Conservation (phyloP, 2,888 invertebrate species). For the Melinaea marsaeus region DNA sequence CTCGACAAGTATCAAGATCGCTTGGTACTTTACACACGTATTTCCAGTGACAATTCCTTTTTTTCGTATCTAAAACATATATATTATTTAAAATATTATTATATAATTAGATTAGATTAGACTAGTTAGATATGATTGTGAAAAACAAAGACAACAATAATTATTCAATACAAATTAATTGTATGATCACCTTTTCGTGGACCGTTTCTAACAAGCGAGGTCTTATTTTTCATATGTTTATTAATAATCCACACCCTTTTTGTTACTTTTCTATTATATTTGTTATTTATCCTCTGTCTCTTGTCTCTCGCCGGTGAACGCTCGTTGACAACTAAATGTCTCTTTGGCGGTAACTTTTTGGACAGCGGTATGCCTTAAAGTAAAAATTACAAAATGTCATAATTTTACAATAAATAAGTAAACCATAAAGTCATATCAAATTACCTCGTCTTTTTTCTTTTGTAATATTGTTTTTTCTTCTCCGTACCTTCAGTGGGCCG, state of each 20-base stretch:
- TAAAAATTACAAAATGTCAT: constrained; percentile 10
- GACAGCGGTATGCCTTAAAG: constrained; percentile 36
- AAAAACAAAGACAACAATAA: too few relatives aligned
- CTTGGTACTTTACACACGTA: constrained; percentile 43
- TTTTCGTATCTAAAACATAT: constrained; percentile 15
- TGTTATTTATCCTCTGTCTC: constrained; percentile 12
- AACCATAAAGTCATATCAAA: constrained; percentile 4
- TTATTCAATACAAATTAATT: not conserved
- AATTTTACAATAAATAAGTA: not conserved
- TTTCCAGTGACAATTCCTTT: constrained; percentile 47
- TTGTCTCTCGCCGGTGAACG: constrained; percentile 14
- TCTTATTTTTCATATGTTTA: constrained; percentile 12
- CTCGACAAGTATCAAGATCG: constrained; percentile 46
- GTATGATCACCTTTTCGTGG: constrained; percentile 8
- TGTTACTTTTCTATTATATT: constrained; percentile 10
- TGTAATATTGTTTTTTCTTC: not conserved
- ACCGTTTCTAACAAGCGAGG: constrained; percentile 6
- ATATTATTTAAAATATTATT: too few relatives aligned
- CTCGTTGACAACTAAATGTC: constrained; percentile 41
- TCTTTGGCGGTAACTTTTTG: constrained; percentile 41
- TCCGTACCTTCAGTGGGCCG: not conserved
- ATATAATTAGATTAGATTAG: too few relatives aligned
- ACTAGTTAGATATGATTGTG: too few relatives aligned
- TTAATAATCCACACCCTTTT: constrained; percentile 10
- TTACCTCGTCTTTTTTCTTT: constrained; percentile 29